Percentiles rank a stretch among this genome's conserved stretches.
Conservation (phyloP, 2,888 invertebrate genomes). For the Apodemia duryi region DNA sequence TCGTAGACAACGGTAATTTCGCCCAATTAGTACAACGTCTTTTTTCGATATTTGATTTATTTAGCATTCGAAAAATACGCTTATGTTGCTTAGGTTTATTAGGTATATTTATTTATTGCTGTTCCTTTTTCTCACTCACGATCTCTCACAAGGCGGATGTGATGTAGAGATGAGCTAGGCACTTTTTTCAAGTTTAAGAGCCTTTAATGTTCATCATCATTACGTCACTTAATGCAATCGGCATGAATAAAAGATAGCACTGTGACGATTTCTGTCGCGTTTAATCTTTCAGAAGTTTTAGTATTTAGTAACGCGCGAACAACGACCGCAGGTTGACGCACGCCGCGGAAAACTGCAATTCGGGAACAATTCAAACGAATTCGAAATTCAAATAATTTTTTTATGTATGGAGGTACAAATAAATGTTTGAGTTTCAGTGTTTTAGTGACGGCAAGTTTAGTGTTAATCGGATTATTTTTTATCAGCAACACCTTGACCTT, state of each 20-base stretch:
- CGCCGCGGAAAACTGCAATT: slow-evolving; percentile 42
- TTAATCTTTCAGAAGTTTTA: slow-evolving; percentile 37
- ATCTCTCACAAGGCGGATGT: background rate
- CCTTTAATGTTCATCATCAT: slow-evolving; percentile 18
- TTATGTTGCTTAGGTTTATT: background rate
- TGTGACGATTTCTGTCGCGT: slow-evolving; percentile 48
- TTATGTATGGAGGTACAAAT: slow-evolving; percentile 44
- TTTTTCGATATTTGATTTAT: too few species aligned
- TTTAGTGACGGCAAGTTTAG: slow-evolving; percentile 31
- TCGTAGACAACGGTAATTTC: too few species aligned
- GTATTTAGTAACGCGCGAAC: slow-evolving; percentile 68
- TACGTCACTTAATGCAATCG: slow-evolving; percentile 34
- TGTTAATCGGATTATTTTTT: slow-evolving; percentile 22
- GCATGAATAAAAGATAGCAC: slow-evolving; percentile 40
- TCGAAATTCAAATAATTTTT: slow-evolving; percentile 44
- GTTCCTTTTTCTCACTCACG: background rate
- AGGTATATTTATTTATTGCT: too few species aligned
- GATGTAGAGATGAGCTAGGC: background rate
- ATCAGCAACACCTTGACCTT: slow-evolving; percentile 18
- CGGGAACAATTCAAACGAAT: slow-evolving; percentile 30
- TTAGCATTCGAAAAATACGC: too few species aligned
- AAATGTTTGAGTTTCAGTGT: slow-evolving; percentile 51
- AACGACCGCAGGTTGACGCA: slow-evolving; percentile 58
- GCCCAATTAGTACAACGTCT: too few species aligned
- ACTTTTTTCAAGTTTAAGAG: slow-evolving; percentile 5